Evolutionary conservation across 2,113 vertebrate species (phyloP), one percentile per base, ranked within the genome.

Genomic region (Columba janthina): DNA sequence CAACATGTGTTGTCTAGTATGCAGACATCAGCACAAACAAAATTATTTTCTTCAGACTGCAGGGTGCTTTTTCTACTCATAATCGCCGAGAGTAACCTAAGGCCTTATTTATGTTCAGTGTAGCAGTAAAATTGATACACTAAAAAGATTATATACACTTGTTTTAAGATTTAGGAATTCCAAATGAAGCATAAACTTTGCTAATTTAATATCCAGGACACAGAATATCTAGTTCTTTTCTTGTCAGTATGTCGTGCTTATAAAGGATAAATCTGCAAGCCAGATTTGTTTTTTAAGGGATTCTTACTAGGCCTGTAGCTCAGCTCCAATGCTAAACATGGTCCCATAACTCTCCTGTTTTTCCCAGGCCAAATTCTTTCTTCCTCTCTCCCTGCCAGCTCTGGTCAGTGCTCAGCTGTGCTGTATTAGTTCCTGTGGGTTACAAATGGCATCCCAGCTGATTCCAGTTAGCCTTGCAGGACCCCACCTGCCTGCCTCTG

Each of bases 91-190:
- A 88, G 38, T 67, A 90, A 84, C 60, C 24, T 44, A 48, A 64
- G 24, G 42, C 24, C 50, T 90, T 92, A 75, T 78, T 91, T 93
- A 25, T 44, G 64, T 88, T 93, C 72, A 61, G n/a, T 69, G 44
- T 72, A 31, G 75, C 80, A 84, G 57, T 84, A 93, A 90, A 97
- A 92, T 15, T 75, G 65, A 84, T 92, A 84, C 24, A 44, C 34
- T 77, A 32, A 71, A 77, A 85, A 71, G n/a, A 34, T 38, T 17
- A 8, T 67, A 85, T 76, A 71, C 89, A 85, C 75, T 85, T 61
- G 38, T 38, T 96, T 88, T 50, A 69, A 84, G 76, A 89, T 81
- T 69, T 66, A 58, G 46, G 86, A 44, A 69, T 88, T 81, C 64
- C 56, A 93, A 85, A 90, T 66, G 38, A 92, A 93, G 51, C 76